Evolutionary conservation across 2,113 vertebrate species (phyloP), one percentile per base, ranked within the genome.

Genomic region (Ammodytes dubius): DNA sequence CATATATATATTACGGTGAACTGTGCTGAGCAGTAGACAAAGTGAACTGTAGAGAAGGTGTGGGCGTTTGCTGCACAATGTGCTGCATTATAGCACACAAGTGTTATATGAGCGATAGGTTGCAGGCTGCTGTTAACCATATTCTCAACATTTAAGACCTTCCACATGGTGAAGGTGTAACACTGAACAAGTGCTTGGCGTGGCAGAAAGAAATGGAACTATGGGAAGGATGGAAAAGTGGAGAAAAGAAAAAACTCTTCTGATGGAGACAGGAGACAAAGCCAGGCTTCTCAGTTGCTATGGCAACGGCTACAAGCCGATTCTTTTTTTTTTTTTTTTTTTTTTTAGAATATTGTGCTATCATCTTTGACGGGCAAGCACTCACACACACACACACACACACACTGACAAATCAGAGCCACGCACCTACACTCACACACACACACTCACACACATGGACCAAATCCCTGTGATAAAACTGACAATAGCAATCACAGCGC

Each of bases 251-350:
- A 54, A 40, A 12, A 47, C 58, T 77, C 79, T 0, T 42, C 82
- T 53, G 57, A 91, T 27, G 27, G 27, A 27, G 27, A 85, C 63
- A 81, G 73, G 67, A 90, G 73, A 89, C 76, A 89, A 85, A 88
- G 82, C 77, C 82, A 81, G 81, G 86, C 83, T 87, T 70, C 76
- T 82, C 91, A 81, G 94, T 95, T 93, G 78, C 94, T 82, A 94
- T 92, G 91, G 84, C 81, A 92, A 93, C 90, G 56, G 74, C 79
- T 86, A 80, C 87, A 91, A 57, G 84, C 85, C 46, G 43, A 87
- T 91, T 77, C 87, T 88, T 70, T 83, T 89, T 86, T 77, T 88
- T 88, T 70, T 83, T 89, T 86, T 77, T 2, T 64, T 46, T 87
- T 68, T 90, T 80, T 81, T 58, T 35, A 85, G 79, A 82, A 82